Conservation (phyloP, 2,888 invertebrate species). For the Zygothrica quintamaculata region DNA sequence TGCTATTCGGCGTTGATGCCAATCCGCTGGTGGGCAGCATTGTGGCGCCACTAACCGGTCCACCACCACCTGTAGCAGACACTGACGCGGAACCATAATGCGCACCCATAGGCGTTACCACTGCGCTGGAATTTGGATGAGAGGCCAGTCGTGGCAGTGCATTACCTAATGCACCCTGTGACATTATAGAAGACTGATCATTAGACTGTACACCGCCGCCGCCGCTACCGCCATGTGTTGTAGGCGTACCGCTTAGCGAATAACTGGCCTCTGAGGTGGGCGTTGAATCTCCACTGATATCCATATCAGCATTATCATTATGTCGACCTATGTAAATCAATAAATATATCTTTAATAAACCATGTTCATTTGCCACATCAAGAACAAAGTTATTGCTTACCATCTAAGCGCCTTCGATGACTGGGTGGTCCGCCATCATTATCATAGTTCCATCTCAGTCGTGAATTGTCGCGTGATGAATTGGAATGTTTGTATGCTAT, state of each 20-base stretch:
- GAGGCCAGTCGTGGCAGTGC: conserved; percentile 86
- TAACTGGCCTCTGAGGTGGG: conserved; percentile 93
- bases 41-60: conserved; percentile 78
- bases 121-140: conserved; percentile 81
- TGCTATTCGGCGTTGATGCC: conserved; percentile 69
- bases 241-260: conserved; percentile 84
- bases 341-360: background rate
- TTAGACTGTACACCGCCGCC: conserved; percentile 43
- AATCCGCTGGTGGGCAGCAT: conserved; percentile 80
- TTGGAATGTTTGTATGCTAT: conserved; percentile 91
- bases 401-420: conserved; percentile 84
- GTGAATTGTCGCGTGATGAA: conserved; percentile 86
- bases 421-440: conserved; percentile 83
- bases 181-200: conserved; percentile 82
- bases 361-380: background rate
- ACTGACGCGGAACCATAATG: conserved; percentile 39
- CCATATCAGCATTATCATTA: conserved; percentile 93
- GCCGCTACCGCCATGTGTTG: conserved; percentile 71
- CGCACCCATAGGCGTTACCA: conserved; percentile 42
- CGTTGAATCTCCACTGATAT: conserved; percentile 95
- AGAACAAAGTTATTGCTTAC: conserved; percentile 54
- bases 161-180: conserved; percentile 79
- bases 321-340: conserved; percentile 67
- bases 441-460: conserved; percentile 85
- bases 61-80: conserved; percentile 57